Evolutionary conservation across 2,888 invertebrate species (phyloP), one percentile per base, ranked within the genome.

Genomic region (Pasiphila rectangulata): DNA sequence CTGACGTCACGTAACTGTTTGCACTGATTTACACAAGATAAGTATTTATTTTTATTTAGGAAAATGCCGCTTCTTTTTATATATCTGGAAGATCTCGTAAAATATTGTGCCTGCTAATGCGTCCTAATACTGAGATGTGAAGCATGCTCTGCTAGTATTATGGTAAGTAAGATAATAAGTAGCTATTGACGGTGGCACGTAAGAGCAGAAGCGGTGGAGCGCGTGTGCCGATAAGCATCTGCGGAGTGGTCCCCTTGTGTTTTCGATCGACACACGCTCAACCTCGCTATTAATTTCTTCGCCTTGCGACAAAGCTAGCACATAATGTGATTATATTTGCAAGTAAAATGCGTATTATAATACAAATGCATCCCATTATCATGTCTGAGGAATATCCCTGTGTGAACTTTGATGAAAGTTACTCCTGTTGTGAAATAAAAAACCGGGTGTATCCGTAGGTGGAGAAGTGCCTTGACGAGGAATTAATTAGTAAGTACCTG

Each of bases 241-340:
- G 86, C 86, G 78, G 85, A 87, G 83, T 83, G 79, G 78, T 75
- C 84, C 87, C 86, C 86, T 81, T 73, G 79, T 76, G 78, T 80
- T 76, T 73, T 75, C 80, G 76, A 83, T 81, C 79, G 73, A 67
- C 76, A 69, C 75, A 69, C 78, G 72, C 74, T 72, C 74, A 73
- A 75, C 72, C 75, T 81, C 75, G 79, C 86, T 83, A 86, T 86
- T 87, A 86, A 87, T 87, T 85, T 81, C 83, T 80, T 76, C 71
- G 69, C 79, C 80, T 76, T 71, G 76, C 80, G 83, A 75, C 82
- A 79, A 78, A 81, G 83, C 78, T 80, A 79, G 79, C 78, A 79
- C 84, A 72, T 83, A 81, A 86, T 83, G 84, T 80, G 79, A 83
- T 83, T 84, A 72, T 83, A 86, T 86, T 85, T 83, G 84, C 84